Percentiles rank a stretch among this genome's conserved stretches.
Evolutionary conservation across 2,797 vertebrate genomes (phyloP).

Genomic region (Liasis olivaceus): DNA sequence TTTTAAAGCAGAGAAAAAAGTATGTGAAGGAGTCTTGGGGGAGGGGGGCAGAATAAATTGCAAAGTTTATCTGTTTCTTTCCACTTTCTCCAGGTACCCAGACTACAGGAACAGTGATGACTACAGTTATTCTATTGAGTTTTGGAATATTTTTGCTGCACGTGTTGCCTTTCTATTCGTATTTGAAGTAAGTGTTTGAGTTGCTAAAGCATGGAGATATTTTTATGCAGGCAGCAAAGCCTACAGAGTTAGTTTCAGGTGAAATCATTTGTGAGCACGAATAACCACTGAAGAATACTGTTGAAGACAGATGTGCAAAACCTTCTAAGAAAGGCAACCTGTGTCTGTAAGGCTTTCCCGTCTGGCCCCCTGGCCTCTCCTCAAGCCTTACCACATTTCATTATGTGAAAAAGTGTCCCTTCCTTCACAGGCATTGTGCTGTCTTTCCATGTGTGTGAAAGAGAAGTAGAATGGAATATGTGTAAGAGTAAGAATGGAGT

Average conservation of each 20-base stretch:
- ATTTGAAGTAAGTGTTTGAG: conserved; percentile 82
- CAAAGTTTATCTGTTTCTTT: background rate
- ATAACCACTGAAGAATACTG: background rate
- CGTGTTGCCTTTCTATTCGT: conserved; percentile 91
- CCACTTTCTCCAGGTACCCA: conserved; percentile 79
- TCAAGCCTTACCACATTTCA: background rate
- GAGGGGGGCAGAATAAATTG: background rate
- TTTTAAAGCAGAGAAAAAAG: background rate
- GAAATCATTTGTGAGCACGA: accelerated
- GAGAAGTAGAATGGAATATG: background rate
- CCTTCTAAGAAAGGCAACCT: background rate
- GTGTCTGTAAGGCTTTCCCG: background rate
- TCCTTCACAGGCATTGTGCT: background rate
- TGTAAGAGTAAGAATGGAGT: background rate
- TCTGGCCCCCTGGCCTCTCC: background rate
- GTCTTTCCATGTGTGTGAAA: background rate
- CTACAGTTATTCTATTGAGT: conserved; percentile 82
- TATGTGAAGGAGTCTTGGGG: background rate
- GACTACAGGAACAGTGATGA: conserved; percentile 83
- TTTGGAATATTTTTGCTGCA: conserved; percentile 90
- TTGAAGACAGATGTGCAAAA: background rate
- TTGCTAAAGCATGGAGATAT: background rate
- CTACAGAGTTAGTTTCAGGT: background rate
- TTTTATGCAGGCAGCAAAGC: background rate
- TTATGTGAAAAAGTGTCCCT: background rate